Conservation (phyloP, 2,797 vertebrate genomes). For the Bradypodion pumilum region DNA sequence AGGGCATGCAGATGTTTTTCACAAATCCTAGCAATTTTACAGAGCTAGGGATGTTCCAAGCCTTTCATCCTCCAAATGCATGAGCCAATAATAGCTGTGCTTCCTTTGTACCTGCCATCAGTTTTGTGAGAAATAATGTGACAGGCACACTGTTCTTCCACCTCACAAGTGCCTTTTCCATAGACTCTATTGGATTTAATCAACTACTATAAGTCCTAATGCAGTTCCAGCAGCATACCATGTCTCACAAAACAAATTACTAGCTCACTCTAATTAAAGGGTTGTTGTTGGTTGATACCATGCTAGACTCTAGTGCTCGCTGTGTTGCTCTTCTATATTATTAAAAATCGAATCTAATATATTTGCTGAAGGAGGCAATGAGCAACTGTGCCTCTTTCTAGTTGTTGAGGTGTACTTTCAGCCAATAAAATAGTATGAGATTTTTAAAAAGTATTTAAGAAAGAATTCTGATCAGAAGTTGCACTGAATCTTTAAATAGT, state of each 20-base stretch:
- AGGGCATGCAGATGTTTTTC: not conserved
- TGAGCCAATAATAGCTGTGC: conserved; percentile 24
- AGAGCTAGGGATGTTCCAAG: not conserved
- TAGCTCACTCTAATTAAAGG: conserved; percentile 40
- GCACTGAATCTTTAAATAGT: conserved; percentile 6
- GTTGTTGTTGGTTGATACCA: conserved; percentile 24
- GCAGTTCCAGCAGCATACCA: conserved; percentile 26
- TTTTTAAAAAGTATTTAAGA: not conserved
- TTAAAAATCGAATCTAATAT: conserved; percentile 45
- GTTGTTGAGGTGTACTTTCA: conserved; percentile 12
- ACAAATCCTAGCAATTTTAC: conserved; percentile 3
- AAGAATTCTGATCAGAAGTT: not conserved
- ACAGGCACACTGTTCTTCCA: conserved; percentile 33
- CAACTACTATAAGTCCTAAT: conserved; percentile 42
- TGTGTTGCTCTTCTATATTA: conserved; percentile 35
- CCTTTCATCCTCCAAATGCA: conserved; percentile 3
- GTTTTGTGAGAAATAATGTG: conserved; percentile 36
- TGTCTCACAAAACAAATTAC: conserved; percentile 45
- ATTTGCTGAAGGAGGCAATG: conserved; percentile 26
- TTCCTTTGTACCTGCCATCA: conserved; percentile 26
- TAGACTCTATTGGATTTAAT: conserved; percentile 39
- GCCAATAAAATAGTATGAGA: conserved; percentile 25
- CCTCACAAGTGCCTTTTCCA: conserved; percentile 26
- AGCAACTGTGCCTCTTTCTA: conserved; percentile 24
- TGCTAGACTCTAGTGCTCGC: conserved; percentile 10